Conservation (phyloP, 2,113 vertebrate genomes). For the Patagioenas fasciata region DNA sequence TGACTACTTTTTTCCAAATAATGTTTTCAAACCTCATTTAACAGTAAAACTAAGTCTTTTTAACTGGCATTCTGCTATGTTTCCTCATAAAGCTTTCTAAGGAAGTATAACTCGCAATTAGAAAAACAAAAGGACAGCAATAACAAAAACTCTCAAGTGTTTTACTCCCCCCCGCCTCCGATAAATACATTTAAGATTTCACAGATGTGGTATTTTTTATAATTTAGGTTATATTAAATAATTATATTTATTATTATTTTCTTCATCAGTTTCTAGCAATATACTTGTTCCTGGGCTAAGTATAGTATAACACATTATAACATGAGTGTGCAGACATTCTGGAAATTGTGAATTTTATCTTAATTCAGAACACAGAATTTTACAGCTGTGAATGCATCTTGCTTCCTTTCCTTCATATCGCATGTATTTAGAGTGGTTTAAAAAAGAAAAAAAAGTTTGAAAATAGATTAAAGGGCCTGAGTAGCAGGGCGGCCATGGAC, state of each 20-base stretch:
- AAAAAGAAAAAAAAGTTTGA: background rate
- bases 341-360: background rate
- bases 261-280: background rate
- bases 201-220: background rate
- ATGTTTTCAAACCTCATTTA: background rate
- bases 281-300: background rate
- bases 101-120: background rate
- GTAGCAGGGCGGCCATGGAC: constrained; percentile 17
- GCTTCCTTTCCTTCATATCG: background rate
- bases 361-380: background rate
- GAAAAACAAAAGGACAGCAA: background rate
- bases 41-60: background rate
- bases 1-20: background rate
- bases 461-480: constrained; percentile 53
- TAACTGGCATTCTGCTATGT: background rate
- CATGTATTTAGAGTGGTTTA: background rate
- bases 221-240: background rate
- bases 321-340: background rate
- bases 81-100: background rate
- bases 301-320: background rate
- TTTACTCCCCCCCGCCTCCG: background rate
- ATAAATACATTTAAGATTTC: background rate
- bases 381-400: background rate
- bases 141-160: background rate
- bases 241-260: background rate